A percentile compares a stretch with the other conserved stretches of the same genome.
phyloP scores from a whole-genome alignment of 2,888 invertebrate genomes.

The Lamellibrachia satsuma region DNA sequence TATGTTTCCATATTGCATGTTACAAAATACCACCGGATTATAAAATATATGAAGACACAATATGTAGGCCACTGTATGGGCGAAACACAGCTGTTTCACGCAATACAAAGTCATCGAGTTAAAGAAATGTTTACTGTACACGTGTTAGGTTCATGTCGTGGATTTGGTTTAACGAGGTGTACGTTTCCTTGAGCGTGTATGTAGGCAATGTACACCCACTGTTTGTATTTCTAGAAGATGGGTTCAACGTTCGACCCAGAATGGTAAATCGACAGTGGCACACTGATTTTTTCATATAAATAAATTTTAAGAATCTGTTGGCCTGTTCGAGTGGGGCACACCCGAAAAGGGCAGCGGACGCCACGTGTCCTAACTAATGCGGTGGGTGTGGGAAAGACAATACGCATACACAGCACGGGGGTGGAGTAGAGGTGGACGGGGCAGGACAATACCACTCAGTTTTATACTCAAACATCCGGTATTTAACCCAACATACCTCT shows the following conservation, averaged over 20 bases:
- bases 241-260: neutral
- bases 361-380: too few species aligned
- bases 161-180: neutral
- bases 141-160: neutral
- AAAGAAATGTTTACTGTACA: neutral
- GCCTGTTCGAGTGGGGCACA: neutral
- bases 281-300: neutral
- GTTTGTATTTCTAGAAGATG: neutral
- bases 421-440: too few species aligned
- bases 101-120: neutral
- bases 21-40: neutral
- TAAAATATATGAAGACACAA: neutral
- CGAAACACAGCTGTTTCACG: neutral
- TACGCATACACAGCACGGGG: too few species aligned
- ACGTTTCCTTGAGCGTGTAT: neutral
- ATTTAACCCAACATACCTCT: too few species aligned
- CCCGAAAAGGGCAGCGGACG: too few species aligned
- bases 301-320: neutral
- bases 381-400: too few species aligned
- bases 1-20: neutral
- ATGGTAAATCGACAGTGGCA: neutral
- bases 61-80: neutral
- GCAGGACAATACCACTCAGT: too few species aligned
- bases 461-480: too few species aligned
- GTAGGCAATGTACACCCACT: neutral